Percentiles rank a stretch among this genome's conserved stretches.
phyloP scores from a whole-genome alignment of 2,113 vertebrate genomes.

The Globicephala melas region DNA sequence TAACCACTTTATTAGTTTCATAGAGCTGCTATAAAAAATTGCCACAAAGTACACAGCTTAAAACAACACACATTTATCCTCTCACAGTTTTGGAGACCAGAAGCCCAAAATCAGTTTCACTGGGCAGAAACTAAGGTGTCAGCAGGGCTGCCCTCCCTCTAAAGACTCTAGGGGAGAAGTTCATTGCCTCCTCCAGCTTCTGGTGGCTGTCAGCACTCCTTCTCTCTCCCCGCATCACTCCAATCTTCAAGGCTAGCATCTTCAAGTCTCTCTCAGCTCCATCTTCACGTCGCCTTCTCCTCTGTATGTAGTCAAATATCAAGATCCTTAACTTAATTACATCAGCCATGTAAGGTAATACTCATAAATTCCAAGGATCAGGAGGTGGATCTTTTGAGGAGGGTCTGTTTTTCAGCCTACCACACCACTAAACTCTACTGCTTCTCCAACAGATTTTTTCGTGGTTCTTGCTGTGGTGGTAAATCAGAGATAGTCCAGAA shows the following conservation, averaged over 20 bases:
- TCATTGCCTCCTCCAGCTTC: neutral
- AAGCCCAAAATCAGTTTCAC: neutral
- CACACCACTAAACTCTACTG: neutral
- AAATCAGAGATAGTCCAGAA: neutral
- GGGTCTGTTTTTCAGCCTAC: neutral
- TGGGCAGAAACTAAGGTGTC: neutral
- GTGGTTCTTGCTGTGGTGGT: neutral
- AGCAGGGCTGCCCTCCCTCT: neutral
- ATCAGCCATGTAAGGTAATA: neutral
- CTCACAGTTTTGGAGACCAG: neutral
- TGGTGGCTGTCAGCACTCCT: neutral
- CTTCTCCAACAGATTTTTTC: neutral
- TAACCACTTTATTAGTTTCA: neutral
- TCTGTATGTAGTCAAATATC: neutral
- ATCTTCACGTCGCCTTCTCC: neutral
- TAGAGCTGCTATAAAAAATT: neutral
- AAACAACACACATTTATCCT: neutral
- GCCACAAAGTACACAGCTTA: neutral
- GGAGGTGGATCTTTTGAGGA: neutral
- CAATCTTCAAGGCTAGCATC: neutral
- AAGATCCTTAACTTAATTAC: neutral
- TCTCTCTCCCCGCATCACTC: neutral
- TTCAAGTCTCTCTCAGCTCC: neutral
- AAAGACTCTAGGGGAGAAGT: neutral
- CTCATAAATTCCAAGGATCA: neutral